Percentiles rank a stretch among this genome's conserved stretches.
These are phyloP conservation scores for Odobenus rosmarus DNA, from an alignment of 2,113 vertebrate genomes.

Conservation along the genomic window DNA sequence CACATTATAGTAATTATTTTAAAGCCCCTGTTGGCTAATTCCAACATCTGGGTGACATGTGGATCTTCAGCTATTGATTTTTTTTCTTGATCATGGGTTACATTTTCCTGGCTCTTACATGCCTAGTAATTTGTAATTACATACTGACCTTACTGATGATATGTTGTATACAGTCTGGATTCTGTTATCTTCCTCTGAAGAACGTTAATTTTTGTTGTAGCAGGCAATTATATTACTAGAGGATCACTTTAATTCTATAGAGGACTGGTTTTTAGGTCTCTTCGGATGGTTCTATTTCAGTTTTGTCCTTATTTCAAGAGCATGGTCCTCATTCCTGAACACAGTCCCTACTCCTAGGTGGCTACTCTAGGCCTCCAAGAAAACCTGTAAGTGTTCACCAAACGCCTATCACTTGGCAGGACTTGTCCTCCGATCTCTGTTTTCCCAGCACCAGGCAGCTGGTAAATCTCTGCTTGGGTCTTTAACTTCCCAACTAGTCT, in stretches of 20 bases:
- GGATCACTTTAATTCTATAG: not conserved
- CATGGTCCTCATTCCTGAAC: not conserved
- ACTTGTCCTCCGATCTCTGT: not conserved
- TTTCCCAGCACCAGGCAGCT: not conserved
- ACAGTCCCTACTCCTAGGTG: not conserved
- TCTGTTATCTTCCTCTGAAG: not conserved
- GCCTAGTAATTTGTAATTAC: not conserved
- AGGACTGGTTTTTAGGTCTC: not conserved
- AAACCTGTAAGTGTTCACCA: not conserved
- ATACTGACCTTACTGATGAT: not conserved
- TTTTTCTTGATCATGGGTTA: conserved; percentile 1
- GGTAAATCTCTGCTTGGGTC: not conserved
- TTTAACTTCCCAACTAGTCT: not conserved
- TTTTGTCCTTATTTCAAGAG: conserved; percentile 6
- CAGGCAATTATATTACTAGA: not conserved
- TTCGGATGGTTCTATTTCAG: not conserved
- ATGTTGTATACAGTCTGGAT: not conserved
- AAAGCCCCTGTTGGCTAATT: conserved; percentile 14
- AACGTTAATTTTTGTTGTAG: not conserved
- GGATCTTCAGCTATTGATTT: not conserved
- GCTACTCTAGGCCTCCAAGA: not conserved
- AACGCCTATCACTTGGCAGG: not conserved
- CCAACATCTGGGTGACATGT: not conserved
- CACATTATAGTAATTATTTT: conserved; percentile 1
- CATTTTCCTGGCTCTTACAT: not conserved